Conservation (phyloP, 2,113 vertebrate genomes). For the Mesitornis unicolor region DNA sequence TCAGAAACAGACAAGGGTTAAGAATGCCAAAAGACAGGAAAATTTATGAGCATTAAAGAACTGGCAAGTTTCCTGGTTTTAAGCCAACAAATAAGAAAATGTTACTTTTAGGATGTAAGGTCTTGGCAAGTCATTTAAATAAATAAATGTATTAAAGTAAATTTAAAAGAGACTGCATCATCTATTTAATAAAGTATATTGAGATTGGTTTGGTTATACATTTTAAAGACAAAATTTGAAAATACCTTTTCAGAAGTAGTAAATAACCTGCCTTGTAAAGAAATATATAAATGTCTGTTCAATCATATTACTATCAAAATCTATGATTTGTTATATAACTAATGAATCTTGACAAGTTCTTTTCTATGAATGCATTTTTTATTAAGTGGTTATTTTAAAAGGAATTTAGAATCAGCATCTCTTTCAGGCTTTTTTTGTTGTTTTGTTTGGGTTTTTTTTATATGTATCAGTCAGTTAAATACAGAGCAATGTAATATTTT, state of each 20-base stretch:
- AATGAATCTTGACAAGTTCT: not conserved
- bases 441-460: not conserved
- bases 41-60: not conserved
- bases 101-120: not conserved
- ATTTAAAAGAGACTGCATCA: conserved; percentile 4
- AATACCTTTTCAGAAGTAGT: not conserved
- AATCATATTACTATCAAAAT: not conserved
- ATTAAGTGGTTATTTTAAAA: not conserved
- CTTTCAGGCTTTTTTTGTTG: not conserved
- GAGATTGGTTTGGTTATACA: not conserved
- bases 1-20: not conserved
- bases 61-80: not conserved
- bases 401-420: not conserved
- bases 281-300: not conserved
- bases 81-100: not conserved
- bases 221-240: conserved; percentile 15
- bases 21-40: not conserved
- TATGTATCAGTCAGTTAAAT: not conserved
- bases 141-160: not conserved
- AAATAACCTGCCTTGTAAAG: not conserved
- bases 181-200: not conserved
- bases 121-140: not conserved
- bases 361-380: not conserved
- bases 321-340: not conserved
- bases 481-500: not conserved